A percentile compares a stretch with the other conserved stretches of the same genome.
phyloP scores from a whole-genome alignment of 1,140 invertebrate genomes.

The Sarcophaga peregrina region DNA sequence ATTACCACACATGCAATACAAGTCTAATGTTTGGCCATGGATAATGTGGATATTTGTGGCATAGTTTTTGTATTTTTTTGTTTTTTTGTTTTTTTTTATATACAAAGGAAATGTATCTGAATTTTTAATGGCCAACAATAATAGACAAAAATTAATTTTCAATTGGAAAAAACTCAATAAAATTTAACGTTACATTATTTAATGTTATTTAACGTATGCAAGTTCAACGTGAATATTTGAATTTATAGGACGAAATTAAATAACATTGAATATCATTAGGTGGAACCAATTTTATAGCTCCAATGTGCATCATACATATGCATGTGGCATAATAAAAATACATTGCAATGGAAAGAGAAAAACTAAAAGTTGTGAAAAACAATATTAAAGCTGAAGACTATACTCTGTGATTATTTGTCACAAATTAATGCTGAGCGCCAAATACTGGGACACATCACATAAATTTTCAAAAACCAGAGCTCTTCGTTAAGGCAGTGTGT shows the following conservation, averaged over 20 bases:
- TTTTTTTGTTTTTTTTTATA: not conserved
- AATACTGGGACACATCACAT: slow-evolving; percentile 14
- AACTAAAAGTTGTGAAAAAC: not conserved
- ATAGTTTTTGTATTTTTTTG: not conserved
- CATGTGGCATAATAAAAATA: no score
- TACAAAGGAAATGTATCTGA: not conserved
- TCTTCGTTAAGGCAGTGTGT: not conserved
- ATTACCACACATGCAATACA: not conserved
- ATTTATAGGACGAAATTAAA: not conserved
- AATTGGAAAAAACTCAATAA: not conserved
- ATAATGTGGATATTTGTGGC: not conserved
- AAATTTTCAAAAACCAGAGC: not conserved
- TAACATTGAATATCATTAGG: slow-evolving; percentile 2
- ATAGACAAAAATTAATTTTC: not conserved
- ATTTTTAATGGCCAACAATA: not conserved
- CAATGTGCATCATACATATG: not conserved
- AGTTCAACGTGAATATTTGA: slow-evolving; percentile 4
- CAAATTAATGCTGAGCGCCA: slow-evolving; percentile 17
- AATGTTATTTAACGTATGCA: not conserved
- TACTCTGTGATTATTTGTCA: slow-evolving; percentile 21
- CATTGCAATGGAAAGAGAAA: not conserved
- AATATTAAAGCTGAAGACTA: not conserved
- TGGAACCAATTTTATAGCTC: not conserved
- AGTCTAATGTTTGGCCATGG: not conserved
- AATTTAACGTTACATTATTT: not conserved